A percentile compares a stretch with the other conserved stretches of the same genome.
These are phyloP conservation scores for Thryonomys swinderianus DNA, from an alignment of 2,113 vertebrate species.

Conservation along the genomic window DNA sequence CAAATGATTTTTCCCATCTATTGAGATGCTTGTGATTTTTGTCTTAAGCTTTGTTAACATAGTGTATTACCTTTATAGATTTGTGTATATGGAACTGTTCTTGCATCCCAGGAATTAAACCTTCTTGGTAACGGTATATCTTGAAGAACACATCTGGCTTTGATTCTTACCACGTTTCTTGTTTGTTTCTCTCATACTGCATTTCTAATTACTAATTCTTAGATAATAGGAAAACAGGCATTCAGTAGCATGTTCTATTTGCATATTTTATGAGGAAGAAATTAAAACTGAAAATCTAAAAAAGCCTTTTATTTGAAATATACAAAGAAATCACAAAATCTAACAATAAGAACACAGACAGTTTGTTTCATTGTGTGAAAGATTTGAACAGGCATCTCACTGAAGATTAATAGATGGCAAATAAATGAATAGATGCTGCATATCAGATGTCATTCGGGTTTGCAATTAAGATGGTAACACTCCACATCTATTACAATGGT, in stretches of 20 bases:
- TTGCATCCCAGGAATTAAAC: no score
- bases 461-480: neutral
- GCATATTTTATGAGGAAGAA: neutral
- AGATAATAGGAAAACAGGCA: neutral
- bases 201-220: neutral
- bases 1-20: no score
- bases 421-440: neutral
- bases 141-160: neutral
- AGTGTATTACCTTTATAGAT: no score
- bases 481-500: neutral
- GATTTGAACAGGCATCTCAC: neutral
- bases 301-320: neutral
- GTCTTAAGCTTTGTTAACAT: no score
- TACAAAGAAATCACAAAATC: neutral
- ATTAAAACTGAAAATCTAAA: neutral
- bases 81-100: no score
- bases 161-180: neutral
- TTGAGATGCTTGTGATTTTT: no score
- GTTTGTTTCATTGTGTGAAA: neutral
- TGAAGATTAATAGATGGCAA: neutral
- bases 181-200: neutral
- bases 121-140: no score
- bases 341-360: neutral
- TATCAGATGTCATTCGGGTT: neutral
- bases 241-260: neutral